Conservation (phyloP, 1,140 invertebrate genomes). For the Galendromus occidentalis region DNA sequence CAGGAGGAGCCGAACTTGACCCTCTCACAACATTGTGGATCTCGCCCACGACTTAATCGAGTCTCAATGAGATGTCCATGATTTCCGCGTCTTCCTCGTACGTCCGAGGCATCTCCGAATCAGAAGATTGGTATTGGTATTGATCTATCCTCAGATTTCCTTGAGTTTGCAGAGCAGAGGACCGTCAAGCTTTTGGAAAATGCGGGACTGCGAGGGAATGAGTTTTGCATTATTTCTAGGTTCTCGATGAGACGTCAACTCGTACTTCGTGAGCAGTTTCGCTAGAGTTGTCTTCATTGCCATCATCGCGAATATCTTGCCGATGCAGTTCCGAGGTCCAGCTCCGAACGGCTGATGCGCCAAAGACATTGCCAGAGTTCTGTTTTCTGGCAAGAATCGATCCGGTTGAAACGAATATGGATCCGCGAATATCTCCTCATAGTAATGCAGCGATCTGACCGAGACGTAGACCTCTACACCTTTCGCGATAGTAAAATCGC, state of each 20-base stretch:
- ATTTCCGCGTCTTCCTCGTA: too few relatives aligned
- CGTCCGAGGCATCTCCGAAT: too few relatives aligned
- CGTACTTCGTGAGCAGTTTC: constrained; percentile 16
- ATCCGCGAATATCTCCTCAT: constrained; percentile 36
- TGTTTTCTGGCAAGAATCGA: constrained; percentile 25
- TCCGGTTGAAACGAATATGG: constrained; percentile 41
- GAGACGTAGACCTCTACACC: constrained; percentile 40
- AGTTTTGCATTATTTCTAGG: neutral
- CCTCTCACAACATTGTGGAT: too few relatives aligned
- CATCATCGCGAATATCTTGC: constrained; percentile 23
- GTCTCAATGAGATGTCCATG: too few relatives aligned
- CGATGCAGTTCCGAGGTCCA: constrained; percentile 27
- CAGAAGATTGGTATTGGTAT: too few relatives aligned
- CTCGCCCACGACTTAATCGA: too few relatives aligned
- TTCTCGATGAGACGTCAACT: constrained; percentile 10
- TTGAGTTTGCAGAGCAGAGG: neutral
- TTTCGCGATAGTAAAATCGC: constrained; percentile 23
- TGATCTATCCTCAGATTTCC: too few relatives aligned
- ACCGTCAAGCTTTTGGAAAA: neutral
- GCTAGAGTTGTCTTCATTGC: constrained; percentile 17
- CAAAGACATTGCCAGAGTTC: neutral
- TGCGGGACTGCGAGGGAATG: neutral
- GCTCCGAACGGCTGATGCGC: constrained; percentile 23
- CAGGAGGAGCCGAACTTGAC: too few relatives aligned
- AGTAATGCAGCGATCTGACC: constrained; percentile 39